A percentile compares a stretch with the other conserved stretches of the same genome.
Conservation (phyloP, 2,888 invertebrate species). For the Eudasyphora cyanicolor region DNA sequence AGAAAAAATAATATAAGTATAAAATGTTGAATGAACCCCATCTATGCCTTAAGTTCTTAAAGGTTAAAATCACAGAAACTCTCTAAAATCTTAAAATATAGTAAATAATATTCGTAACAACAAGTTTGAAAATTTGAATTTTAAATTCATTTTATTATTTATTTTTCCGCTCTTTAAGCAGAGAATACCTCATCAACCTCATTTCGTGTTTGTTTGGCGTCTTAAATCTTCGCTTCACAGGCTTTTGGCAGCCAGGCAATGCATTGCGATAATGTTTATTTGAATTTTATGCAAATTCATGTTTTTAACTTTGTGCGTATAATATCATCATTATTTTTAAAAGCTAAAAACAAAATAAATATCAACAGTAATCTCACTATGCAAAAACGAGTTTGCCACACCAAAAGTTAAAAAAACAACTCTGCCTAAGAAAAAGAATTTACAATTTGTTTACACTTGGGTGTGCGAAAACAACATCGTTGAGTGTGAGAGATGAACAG, state of each 20-base stretch:
- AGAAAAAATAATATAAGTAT: no score
- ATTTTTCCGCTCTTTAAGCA: not conserved
- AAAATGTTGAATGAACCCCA: no score
- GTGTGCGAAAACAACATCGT: not conserved
- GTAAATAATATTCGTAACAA: no score
- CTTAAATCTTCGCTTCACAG: conserved; percentile 30
- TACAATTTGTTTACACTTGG: conserved; percentile 52
- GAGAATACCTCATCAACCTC: not conserved
- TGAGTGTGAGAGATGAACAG: not conserved
- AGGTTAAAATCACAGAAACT: no score
- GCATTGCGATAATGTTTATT: conserved; percentile 36
- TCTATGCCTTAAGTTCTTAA: no score
- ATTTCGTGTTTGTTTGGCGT: conserved; percentile 43
- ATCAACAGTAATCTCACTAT: not conserved
- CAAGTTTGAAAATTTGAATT: not conserved
- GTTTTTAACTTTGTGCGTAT: conserved; percentile 12
- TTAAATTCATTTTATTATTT: conserved; percentile 6
- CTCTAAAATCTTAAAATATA: no score
- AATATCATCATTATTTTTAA: conserved; percentile 8
- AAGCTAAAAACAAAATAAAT: conserved; percentile 3
- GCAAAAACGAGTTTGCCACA: not conserved
- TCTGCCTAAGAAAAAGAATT: conserved; percentile 17
- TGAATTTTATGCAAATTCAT: conserved; percentile 48
- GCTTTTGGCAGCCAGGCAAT: not conserved
- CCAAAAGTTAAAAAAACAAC: not conserved